Evolutionary conservation across 2,113 vertebrate species (phyloP).

Genomic region (Sebastes fasciatus): DNA sequence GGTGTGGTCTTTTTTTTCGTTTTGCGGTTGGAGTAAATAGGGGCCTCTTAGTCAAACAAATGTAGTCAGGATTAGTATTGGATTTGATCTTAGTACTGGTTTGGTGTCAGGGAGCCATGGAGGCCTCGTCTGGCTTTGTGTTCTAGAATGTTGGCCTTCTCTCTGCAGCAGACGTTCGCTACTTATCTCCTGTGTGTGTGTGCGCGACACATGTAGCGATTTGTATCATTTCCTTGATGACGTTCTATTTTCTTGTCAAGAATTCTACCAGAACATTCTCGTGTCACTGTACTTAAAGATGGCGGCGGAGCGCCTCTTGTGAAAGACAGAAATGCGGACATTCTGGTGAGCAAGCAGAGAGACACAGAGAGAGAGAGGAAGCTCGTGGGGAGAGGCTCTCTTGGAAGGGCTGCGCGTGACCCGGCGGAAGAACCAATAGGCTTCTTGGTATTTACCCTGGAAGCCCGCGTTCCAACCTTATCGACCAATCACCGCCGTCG

Average conservation of each 20-base stretch:
- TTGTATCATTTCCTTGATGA: fast-evolving
- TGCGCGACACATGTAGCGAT: fast-evolving
- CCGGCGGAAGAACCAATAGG: constrained; percentile 69
- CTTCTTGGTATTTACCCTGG: constrained; percentile 37
- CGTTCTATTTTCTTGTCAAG: fast-evolving
- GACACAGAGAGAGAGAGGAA: background rate
- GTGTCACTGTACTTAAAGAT: constrained; percentile 62
- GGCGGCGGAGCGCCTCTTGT: constrained; percentile 51
- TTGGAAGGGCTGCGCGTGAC: constrained; percentile 60
- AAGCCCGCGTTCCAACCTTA: constrained; percentile 73
- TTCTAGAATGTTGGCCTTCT: background rate
- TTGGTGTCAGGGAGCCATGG: background rate
- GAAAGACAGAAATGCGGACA: constrained; percentile 67
- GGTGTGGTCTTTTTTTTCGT: background rate
- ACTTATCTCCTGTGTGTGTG: background rate
- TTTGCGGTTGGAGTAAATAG: background rate
- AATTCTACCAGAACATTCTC: background rate
- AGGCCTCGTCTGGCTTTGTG: constrained; percentile 37
- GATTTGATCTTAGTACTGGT: background rate
- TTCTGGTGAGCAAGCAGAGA: constrained; percentile 32
- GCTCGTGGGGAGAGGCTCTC: constrained; percentile 43
- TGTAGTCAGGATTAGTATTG: fast-evolving
- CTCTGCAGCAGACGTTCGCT: fast-evolving
- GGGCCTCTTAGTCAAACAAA: fast-evolving
- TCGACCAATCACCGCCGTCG: constrained; percentile 68